Conservation (phyloP, 2,888 invertebrate species). For the Cephus runcator region DNA sequence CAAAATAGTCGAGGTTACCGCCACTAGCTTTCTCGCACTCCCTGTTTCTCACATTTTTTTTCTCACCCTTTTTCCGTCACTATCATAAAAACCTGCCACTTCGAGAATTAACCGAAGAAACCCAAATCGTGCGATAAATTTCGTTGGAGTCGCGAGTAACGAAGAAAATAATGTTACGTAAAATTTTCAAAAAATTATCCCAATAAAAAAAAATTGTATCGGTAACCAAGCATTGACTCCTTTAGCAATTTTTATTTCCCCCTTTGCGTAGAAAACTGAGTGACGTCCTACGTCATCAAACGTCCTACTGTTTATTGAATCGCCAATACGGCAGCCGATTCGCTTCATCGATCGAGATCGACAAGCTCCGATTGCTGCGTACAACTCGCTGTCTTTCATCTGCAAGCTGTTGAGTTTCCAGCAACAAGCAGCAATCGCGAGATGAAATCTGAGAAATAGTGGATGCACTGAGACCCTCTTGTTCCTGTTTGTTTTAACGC, state of each 20-base stretch:
- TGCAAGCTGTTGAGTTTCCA: neutral
- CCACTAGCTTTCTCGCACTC: neutral
- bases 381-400: neutral
- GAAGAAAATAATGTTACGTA: too few species aligned
- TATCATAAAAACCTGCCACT: neutral
- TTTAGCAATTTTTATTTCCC: neutral
- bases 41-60: slow-evolving; percentile 5
- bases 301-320: neutral
- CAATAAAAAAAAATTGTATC: neutral
- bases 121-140: neutral
- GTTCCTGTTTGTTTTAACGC: neutral
- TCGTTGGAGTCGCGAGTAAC: too few species aligned
- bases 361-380: slow-evolving; percentile 1
- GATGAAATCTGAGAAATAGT: neutral
- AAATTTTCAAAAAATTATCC: neutral
- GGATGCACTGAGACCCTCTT: neutral
- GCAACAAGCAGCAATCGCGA: neutral
- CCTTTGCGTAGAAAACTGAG: neutral
- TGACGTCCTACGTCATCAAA: neutral
- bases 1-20: slow-evolving; percentile 32
- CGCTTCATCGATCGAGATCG: slow-evolving; percentile 15
- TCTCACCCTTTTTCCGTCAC: slow-evolving; percentile 1
- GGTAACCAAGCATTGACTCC: neutral
- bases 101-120: neutral
- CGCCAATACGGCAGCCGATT: neutral